Evolutionary conservation across 2,113 vertebrate species (phyloP).

Genomic region (Sporophila hypoxantha): DNA sequence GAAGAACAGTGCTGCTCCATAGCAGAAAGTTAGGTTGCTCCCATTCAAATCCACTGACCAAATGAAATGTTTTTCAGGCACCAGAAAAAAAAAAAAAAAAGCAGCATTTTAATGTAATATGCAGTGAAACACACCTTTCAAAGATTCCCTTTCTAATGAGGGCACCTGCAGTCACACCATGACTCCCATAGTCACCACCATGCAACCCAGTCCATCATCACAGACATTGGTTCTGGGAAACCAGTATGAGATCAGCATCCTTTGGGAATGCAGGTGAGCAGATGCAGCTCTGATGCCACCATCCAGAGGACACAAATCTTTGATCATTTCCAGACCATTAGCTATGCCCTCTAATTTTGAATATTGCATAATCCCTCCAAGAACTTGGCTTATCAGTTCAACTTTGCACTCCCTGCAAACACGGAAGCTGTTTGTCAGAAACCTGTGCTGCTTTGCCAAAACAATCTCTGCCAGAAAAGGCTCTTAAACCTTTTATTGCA

Average conservation of each 20-base stretch:
- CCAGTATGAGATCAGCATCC: not conserved
- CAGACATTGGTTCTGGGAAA: not conserved
- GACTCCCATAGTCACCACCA: not conserved
- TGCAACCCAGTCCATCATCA: not conserved
- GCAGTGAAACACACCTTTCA: not conserved
- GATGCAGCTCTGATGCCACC: not conserved
- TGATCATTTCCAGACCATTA: slow-evolving; percentile 4
- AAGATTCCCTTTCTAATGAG: not conserved
- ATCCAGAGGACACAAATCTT: not conserved
- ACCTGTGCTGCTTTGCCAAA: slow-evolving; percentile 21
- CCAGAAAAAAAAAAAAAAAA: not conserved
- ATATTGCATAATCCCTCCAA: slow-evolving; percentile 14
- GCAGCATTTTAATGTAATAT: not conserved
- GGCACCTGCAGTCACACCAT: not conserved
- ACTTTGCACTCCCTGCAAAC: slow-evolving; percentile 47
- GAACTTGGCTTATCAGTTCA: slow-evolving; percentile 52
- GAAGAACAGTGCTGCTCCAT: not conserved
- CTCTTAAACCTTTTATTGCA: slow-evolving; percentile 36
- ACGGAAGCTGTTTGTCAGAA: slow-evolving; percentile 45
- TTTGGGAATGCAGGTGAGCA: not conserved
- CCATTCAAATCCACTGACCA: not conserved
- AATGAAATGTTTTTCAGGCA: not conserved
- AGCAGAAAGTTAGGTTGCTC: not conserved
- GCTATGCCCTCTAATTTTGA: not conserved
- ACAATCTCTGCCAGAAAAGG: not conserved